Percentiles rank a stretch among this genome's conserved stretches.
Conservation (phyloP, 2,797 vertebrate species). For the Meriones psammophilus region DNA sequence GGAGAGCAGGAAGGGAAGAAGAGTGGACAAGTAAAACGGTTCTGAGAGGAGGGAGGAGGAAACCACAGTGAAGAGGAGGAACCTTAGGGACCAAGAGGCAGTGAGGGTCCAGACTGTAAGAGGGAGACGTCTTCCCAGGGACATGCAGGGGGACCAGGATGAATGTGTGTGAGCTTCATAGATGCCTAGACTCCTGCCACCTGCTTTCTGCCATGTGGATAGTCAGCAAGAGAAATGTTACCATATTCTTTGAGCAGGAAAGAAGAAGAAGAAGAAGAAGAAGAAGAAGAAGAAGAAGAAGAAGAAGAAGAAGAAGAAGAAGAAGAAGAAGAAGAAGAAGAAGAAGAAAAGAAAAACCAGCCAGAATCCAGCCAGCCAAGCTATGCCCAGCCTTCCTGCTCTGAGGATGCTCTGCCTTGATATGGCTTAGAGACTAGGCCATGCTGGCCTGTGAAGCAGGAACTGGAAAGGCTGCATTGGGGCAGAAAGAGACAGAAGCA, state of each 20-base stretch:
- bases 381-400: neutral
- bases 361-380: neutral
- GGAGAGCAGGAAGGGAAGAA: neutral
- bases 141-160: neutral
- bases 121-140: slow-evolving; percentile 35
- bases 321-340: neutral
- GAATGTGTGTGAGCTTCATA: slow-evolving; percentile 51
- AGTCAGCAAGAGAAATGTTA: neutral
- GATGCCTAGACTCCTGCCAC: slow-evolving; percentile 32
- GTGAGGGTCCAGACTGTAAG: accelerated
- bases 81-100: neutral
- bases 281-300: neutral
- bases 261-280: no score
- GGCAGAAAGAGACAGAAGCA: neutral
- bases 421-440: neutral
- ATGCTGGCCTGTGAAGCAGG: neutral
- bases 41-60: neutral
- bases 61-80: neutral
- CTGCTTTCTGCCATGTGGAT: neutral
- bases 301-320: neutral
- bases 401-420: neutral
- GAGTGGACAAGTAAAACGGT: neutral
- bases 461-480: neutral
- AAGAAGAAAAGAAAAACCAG: neutral
- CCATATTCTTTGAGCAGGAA: neutral